phyloP scores from a whole-genome alignment of 2,888 invertebrate species.

The Troilus luridus region DNA sequence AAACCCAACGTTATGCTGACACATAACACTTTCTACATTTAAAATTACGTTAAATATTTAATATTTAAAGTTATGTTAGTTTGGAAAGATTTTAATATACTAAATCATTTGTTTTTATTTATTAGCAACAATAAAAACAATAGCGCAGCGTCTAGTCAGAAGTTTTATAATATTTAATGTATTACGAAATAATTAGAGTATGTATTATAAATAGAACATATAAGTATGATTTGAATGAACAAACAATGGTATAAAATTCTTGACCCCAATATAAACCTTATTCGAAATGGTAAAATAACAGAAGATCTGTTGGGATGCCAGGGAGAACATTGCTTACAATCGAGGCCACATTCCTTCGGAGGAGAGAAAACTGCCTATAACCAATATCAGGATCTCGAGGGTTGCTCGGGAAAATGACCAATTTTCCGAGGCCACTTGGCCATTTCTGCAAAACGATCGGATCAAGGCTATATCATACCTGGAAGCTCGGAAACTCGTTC shows the following conservation, averaged over 20 bases:
- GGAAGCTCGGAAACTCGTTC: background rate
- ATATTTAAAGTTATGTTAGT: too few species aligned
- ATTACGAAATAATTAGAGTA: too few species aligned
- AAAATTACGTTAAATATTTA: too few species aligned
- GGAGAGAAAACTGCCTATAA: background rate
- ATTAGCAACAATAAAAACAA: too few species aligned
- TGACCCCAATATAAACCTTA: background rate
- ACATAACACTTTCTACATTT: too few species aligned
- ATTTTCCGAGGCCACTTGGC: constrained; percentile 11
- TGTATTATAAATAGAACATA: too few species aligned
- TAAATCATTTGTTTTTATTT: too few species aligned
- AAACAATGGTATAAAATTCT: background rate
- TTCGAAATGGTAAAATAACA: background rate
- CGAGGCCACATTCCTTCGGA: background rate
- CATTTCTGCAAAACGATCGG: constrained; percentile 5
- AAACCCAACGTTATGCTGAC: too few species aligned
- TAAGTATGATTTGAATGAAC: background rate
- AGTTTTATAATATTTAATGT: too few species aligned
- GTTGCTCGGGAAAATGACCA: background rate
- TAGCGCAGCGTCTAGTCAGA: too few species aligned
- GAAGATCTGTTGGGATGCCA: background rate
- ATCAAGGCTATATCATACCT: background rate
- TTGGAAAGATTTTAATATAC: too few species aligned
- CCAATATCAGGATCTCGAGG: background rate
- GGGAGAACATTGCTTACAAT: background rate